Base-by-base conservation (phyloP, 1,140 invertebrate genomes). In the Gryon sp. region DNA sequence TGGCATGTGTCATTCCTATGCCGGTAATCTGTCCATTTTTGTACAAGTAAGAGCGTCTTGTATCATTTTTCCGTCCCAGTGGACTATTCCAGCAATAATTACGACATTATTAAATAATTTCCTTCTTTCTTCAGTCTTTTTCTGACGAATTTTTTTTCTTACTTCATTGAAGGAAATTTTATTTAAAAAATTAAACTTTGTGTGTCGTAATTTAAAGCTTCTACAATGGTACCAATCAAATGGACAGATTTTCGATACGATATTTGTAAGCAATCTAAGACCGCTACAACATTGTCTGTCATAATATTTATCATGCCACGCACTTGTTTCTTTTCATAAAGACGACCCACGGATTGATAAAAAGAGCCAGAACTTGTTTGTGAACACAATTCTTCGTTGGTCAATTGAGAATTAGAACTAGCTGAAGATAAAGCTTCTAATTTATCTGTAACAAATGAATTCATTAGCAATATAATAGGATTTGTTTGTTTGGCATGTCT, bases 61-160 rank as follows among this genome's bases (percentile, higher is more conserved):
- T 9, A 79, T 60, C 5, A 79, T 36, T 66, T 79, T 75, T 18
- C 70, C 70, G 53, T 79, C 63, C 52, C 59, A 79, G 40, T 79
- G 76, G 9, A 79, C 6, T 11, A 79, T 48, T 0, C 18, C 38
- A 2, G 59, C 36, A 48, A 11, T 40, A 41, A 73, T 3, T 7
- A 76, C 43, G 19, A 45, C n/a, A 14, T 59, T 45, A 40, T 34
- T 24, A 34, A 74, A 80, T 50, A 60, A 18, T 45, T 28, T 41
- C 46, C 70, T 65, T 6, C 53, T 19, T 11, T 43, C 18, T 50
- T 52, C 36, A 41, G 52, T 30, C 32, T 19, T 30, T 22, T 59
- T 4, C 18, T 52, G 26, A 2, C 43, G 69, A 43, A 74, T 65
- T 45, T 65, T 55, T 8, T 19, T 45, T 55, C 77, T 12, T 4